Evolutionary conservation across 2,888 invertebrate genomes (phyloP).

Genomic region (Acleris literana): DNA sequence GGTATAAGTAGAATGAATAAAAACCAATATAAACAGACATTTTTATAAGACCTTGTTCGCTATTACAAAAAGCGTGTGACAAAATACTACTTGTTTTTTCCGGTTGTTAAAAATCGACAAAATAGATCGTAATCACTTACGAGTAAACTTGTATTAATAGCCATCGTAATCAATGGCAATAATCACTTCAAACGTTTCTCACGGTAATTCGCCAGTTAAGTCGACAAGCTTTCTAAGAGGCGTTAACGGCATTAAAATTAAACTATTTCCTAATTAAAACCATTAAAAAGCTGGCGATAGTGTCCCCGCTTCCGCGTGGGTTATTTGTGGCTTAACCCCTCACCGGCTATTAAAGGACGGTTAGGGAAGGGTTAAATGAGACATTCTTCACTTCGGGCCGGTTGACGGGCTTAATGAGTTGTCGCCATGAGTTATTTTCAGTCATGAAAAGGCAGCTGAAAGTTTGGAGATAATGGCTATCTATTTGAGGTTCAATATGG

Average conservation of each 20-base stretch:
- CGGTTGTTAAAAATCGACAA: background rate
- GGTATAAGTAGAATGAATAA: background rate
- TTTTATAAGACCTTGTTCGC: no score
- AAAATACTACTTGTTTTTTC: no score
- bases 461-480: slow-evolving; percentile 40
- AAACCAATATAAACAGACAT: background rate
- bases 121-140: slow-evolving; percentile 11
- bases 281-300: slow-evolving; percentile 72
- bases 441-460: slow-evolving; percentile 49
- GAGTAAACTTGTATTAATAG: slow-evolving; percentile 10
- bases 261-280: slow-evolving; percentile 83
- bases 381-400: slow-evolving; percentile 77
- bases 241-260: slow-evolving; percentile 71
- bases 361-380: slow-evolving; percentile 74
- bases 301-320: slow-evolving; percentile 75
- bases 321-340: slow-evolving; percentile 82
- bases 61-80: no score
- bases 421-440: slow-evolving; percentile 79
- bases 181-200: slow-evolving; percentile 59
- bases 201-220: slow-evolving; percentile 69
- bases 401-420: slow-evolving; percentile 81
- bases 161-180: slow-evolving; percentile 7
- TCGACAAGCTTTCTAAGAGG: slow-evolving; percentile 55
- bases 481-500: no score
- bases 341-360: slow-evolving; percentile 77